Evolutionary conservation across 2,888 invertebrate species (phyloP).

Genomic region (Phorcus lineatus): DNA sequence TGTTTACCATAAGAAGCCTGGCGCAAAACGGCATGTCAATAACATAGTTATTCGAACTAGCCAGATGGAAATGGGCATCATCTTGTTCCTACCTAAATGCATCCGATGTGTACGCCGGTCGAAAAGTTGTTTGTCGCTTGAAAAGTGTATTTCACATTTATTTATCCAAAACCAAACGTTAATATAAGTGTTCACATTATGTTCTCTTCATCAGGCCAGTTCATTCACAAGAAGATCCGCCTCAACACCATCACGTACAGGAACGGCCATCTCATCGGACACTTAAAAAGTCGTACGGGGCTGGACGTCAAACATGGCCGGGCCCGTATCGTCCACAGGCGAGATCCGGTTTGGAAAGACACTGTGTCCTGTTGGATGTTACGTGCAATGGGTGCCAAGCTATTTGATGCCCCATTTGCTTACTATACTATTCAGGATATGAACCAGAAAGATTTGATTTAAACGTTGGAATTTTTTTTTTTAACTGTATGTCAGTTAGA

Average conservation of each 20-base stretch:
- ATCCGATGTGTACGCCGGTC: too few species aligned
- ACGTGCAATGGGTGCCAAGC: background rate
- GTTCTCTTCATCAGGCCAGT: conserved; percentile 19
- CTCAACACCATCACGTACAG: background rate
- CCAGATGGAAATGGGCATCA: too few species aligned
- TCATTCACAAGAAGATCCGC: conserved; percentile 28
- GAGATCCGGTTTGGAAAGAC: background rate
- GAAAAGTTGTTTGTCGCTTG: background rate
- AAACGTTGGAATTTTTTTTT: background rate
- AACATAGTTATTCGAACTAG: too few species aligned
- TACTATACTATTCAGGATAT: background rate
- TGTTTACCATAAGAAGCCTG: too few species aligned
- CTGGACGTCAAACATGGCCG: background rate
- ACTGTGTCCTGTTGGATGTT: background rate
- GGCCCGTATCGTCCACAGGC: background rate
- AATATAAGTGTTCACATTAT: too few species aligned
- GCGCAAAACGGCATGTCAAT: too few species aligned
- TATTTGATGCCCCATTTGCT: background rate
- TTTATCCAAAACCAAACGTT: too few species aligned
- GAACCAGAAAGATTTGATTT: background rate
- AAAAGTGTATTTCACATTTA: too few species aligned
- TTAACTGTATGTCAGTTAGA: too few species aligned
- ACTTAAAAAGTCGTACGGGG: background rate
- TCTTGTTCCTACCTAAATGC: too few species aligned
- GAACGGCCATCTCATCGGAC: background rate